Evolutionary conservation across 2,113 vertebrate genomes (phyloP).

Genomic region (Mola mola): DNA sequence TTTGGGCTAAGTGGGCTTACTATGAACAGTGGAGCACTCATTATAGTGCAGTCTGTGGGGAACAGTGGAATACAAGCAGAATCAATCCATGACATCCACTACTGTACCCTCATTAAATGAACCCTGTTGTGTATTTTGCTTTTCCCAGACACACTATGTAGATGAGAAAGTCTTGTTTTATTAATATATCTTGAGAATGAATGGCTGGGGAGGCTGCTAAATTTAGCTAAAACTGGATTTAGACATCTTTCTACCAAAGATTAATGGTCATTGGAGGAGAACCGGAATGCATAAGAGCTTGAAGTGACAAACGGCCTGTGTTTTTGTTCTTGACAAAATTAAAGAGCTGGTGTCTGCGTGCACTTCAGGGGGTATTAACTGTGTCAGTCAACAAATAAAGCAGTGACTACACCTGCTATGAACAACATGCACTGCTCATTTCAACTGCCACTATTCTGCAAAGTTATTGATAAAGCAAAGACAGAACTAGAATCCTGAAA

Average conservation of each 20-base stretch:
- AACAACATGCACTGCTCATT: neutral
- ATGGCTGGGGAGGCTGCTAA: slow-evolving; percentile 16
- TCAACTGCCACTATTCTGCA: slow-evolving; percentile 12
- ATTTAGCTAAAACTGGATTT: slow-evolving; percentile 34
- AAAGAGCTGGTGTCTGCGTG: neutral
- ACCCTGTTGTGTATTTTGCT: no score
- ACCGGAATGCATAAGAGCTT: slow-evolving; percentile 22
- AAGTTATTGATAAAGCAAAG: slow-evolving; percentile 34
- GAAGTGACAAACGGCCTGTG: slow-evolving; percentile 13
- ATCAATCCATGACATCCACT: no score
- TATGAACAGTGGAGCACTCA: no score
- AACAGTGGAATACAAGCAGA: no score
- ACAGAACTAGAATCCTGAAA: slow-evolving; percentile 52
- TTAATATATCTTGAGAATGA: no score
- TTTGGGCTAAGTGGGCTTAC: no score
- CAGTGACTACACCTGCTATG: slow-evolving; percentile 26
- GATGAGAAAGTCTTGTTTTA: no score
- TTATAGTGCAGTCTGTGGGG: no score
- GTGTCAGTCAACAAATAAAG: slow-evolving; percentile 13
- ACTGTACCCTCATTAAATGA: no score
- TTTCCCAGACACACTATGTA: no score
- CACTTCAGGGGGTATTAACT: neutral
- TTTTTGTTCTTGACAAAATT: slow-evolving; percentile 34
- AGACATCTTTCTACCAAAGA: slow-evolving; percentile 17
- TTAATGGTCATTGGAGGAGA: slow-evolving; percentile 36